These are phyloP conservation scores for Zalophus californianus DNA, from an alignment of 2,797 vertebrate genomes.

Conservation along the genomic window DNA sequence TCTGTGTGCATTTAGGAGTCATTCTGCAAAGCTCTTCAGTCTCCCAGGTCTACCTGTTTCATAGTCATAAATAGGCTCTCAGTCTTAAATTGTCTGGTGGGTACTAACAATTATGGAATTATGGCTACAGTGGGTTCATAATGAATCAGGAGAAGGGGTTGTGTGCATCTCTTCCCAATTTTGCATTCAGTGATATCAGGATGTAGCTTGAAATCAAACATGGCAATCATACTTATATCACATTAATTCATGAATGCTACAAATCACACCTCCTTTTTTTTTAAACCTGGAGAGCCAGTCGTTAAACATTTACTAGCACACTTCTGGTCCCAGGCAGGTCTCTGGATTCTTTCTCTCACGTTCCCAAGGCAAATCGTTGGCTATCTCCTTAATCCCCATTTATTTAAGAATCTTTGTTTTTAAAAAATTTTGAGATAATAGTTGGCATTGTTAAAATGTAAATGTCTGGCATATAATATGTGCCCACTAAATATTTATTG, in stretches of 20 bases:
- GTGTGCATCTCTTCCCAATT: background rate
- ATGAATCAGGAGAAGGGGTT: background rate
- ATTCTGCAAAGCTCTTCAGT: background rate
- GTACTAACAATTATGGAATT: background rate
- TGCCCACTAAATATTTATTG: background rate
- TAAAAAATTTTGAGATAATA: background rate
- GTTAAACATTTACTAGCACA: background rate
- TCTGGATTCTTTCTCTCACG: background rate
- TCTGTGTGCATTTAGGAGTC: background rate
- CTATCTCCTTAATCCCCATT: background rate
- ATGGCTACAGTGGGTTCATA: background rate
- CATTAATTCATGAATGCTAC: background rate
- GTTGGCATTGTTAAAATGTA: background rate
- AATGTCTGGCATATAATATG: background rate
- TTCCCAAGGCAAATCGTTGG: background rate
- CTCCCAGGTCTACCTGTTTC: background rate
- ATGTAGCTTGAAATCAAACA: background rate
- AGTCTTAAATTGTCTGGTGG: background rate
- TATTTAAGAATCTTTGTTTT: constrained; percentile 43
- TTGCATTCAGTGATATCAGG: background rate
- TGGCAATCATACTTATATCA: background rate
- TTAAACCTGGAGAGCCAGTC: background rate
- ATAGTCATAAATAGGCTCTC: background rate
- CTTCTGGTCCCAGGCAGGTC: background rate
- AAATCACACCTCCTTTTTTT: background rate